Evolutionary conservation across 2,797 vertebrate genomes (phyloP).

Genomic region (Petrocephalus schoutedeni): DNA sequence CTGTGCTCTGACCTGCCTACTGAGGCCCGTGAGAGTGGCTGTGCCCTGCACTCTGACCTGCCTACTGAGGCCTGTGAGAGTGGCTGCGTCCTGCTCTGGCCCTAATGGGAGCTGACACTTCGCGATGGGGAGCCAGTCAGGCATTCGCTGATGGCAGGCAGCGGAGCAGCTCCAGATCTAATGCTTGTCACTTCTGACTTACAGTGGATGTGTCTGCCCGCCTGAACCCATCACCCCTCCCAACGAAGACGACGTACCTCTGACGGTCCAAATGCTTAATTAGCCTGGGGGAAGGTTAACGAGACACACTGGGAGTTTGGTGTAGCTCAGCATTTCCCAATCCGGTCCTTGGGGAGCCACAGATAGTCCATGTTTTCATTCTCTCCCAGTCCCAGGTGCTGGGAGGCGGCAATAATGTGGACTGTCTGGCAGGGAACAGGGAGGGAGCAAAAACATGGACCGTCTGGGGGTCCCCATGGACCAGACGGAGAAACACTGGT

Average conservation of each 20-base stretch:
- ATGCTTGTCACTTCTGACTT: slow-evolving; percentile 43
- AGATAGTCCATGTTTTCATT: background rate
- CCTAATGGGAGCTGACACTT: slow-evolving; percentile 38
- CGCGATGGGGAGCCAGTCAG: slow-evolving; percentile 31
- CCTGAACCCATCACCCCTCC: background rate
- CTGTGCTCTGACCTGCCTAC: too few relatives aligned
- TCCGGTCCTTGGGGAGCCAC: background rate
- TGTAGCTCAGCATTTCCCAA: background rate
- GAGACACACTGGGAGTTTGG: background rate
- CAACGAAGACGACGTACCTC: background rate
- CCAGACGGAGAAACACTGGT: too few relatives aligned
- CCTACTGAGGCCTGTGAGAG: too few relatives aligned
- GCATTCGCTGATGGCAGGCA: slow-evolving; percentile 37
- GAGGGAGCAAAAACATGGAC: too few relatives aligned
- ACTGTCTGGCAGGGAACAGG: too few relatives aligned
- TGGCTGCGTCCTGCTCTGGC: background rate
- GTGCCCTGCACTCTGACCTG: too few relatives aligned
- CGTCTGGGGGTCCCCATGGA: too few relatives aligned
- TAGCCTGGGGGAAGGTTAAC: slow-evolving; percentile 39
- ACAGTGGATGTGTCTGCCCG: slow-evolving; percentile 29
- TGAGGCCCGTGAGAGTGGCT: too few relatives aligned
- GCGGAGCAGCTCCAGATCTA: slow-evolving; percentile 35
- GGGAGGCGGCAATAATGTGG: too few relatives aligned
- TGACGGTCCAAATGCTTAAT: slow-evolving; percentile 22
- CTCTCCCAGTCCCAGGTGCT: background rate